Evolutionary conservation across 2,113 vertebrate genomes (phyloP).

Genomic region (Pachycephala philippinensis): DNA sequence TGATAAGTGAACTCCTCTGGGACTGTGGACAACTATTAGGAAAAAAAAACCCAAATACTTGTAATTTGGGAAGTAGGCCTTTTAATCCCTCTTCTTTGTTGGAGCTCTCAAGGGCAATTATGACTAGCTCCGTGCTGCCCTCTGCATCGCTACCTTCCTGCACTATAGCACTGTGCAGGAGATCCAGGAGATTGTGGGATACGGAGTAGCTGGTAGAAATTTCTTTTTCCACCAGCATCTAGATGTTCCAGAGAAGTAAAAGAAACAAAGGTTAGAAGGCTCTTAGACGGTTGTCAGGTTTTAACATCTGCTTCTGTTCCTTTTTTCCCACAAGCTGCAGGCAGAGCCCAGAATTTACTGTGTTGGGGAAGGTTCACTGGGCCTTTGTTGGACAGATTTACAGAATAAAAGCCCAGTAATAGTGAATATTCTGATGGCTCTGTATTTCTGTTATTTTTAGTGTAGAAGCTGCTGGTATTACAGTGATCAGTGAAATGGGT

Average conservation of each 20-base stretch:
- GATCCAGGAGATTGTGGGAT: neutral
- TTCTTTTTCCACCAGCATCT: neutral
- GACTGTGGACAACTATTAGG: neutral
- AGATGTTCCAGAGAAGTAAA: neutral
- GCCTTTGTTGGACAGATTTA: neutral
- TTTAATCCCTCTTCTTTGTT: neutral
- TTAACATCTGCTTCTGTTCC: neutral
- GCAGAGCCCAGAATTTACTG: neutral
- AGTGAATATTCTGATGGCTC: neutral
- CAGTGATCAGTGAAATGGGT: constrained; percentile 90
- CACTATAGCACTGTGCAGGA: neutral
- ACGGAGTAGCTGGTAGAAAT: neutral
- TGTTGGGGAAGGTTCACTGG: neutral
- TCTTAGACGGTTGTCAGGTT: neutral
- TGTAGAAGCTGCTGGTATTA: constrained; percentile 87
- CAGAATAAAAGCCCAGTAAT: neutral
- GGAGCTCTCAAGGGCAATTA: neutral
- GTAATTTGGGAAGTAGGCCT: neutral
- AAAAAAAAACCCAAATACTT: neutral
- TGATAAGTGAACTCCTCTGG: neutral
- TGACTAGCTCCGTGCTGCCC: neutral
- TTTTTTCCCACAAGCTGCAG: neutral
- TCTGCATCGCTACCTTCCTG: neutral
- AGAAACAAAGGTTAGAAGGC: neutral
- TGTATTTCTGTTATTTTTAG: constrained; percentile 58